phyloP scores from a whole-genome alignment of 2,888 invertebrate species.

The Helicoverpa assulta region DNA sequence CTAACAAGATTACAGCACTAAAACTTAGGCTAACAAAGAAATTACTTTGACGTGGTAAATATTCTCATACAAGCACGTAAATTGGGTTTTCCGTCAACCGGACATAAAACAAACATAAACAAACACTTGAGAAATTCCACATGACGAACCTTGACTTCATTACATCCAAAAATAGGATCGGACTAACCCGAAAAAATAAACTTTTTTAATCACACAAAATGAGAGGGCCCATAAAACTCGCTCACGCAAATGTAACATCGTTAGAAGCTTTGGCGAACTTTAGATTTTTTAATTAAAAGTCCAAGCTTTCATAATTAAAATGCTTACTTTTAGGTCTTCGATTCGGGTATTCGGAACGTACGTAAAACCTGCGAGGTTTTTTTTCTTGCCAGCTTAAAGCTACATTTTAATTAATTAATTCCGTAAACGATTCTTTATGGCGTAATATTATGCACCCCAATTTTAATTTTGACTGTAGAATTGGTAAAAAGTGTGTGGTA shows the following conservation, averaged over 20 bases:
- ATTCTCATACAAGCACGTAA: no score
- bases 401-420: not conserved
- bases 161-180: constrained; percentile 45
- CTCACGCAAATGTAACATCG: constrained; percentile 63
- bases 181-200: constrained; percentile 52
- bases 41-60: no score
- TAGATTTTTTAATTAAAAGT: constrained; percentile 65
- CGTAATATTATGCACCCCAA: no score
- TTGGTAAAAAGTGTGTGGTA: no score
- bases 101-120: not conserved
- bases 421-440: no score
- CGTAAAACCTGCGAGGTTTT: not conserved
- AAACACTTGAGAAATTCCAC: not conserved
- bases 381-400: not conserved
- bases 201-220: constrained; percentile 66
- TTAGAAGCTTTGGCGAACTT: constrained; percentile 63
- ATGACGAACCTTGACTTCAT: constrained; percentile 28
- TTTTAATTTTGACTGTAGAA: no score
- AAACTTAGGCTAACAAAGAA: no score
- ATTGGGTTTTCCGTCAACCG: not conserved
- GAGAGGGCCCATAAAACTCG: constrained; percentile 53
- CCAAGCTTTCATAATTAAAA: constrained; percentile 59
- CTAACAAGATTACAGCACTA: no score
- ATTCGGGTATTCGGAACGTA: constrained; percentile 37
- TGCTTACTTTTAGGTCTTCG: constrained; percentile 57